Percentiles rank a stretch among this genome's conserved stretches.
phyloP scores from a whole-genome alignment of 2,113 vertebrate genomes.

The Syrmaticus mikado region DNA sequence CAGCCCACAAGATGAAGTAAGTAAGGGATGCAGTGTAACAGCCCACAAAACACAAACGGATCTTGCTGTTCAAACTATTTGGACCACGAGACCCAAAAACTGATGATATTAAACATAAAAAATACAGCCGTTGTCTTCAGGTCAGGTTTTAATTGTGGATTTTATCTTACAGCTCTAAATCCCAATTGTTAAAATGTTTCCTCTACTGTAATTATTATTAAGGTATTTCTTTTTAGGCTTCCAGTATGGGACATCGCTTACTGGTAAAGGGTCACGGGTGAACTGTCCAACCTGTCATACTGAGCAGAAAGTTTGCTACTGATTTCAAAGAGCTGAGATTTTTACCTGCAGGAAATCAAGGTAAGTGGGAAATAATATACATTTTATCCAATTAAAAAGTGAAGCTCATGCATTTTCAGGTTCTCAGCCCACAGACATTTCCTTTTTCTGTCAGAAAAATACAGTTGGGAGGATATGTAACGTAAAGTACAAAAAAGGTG shows the following conservation, averaged over 20 bases:
- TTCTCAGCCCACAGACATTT: slow-evolving; percentile 46
- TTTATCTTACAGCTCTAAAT: slow-evolving; percentile 28
- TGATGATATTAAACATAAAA: slow-evolving; percentile 24
- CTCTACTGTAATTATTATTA: neutral
- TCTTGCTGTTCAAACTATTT: slow-evolving; percentile 39
- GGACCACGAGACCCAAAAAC: slow-evolving; percentile 19
- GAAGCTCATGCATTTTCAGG: slow-evolving; percentile 47
- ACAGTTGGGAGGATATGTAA: slow-evolving; percentile 33
- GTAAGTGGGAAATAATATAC: slow-evolving; percentile 54
- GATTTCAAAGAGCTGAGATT: neutral
- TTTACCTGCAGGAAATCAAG: slow-evolving; percentile 15
- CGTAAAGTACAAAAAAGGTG: slow-evolving; percentile 45
- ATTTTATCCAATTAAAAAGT: slow-evolving; percentile 56
- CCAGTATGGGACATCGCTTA: neutral
- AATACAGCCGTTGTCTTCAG: neutral
- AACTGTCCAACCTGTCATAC: neutral
- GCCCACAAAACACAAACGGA: slow-evolving; percentile 14
- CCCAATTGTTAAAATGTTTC: neutral
- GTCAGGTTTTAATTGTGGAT: slow-evolving; percentile 23
- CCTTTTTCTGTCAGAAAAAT: slow-evolving; percentile 63
- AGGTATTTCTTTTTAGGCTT: neutral
- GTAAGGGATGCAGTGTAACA: slow-evolving; percentile 46
- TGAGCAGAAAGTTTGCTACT: neutral
- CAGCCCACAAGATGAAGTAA: slow-evolving; percentile 78
- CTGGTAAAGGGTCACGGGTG: neutral